Percentiles rank a stretch among this genome's conserved stretches.
Evolutionary conservation across 2,888 invertebrate species (phyloP).

Genomic region (Parthenolecanium corni): DNA sequence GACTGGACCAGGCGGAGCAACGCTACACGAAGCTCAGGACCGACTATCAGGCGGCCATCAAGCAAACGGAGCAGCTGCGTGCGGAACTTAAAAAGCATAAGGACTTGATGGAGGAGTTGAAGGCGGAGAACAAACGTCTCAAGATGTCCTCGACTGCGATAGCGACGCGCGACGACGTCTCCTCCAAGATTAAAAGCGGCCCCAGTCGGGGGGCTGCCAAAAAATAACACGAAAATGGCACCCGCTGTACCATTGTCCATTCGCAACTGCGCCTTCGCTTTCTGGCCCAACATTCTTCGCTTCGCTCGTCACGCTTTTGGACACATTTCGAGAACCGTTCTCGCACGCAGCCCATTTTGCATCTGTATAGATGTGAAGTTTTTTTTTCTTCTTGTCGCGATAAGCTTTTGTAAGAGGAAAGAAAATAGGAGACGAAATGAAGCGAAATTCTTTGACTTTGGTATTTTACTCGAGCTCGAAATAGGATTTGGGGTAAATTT

Average conservation of each 20-base stretch:
- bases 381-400: too few species aligned
- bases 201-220: neutral
- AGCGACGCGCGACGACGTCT: too few species aligned
- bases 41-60: neutral
- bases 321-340: too few species aligned
- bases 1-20: neutral
- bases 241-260: neutral
- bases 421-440: too few species aligned
- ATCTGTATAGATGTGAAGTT: neutral
- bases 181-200: too few species aligned
- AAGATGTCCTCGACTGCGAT: neutral
- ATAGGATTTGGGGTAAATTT: too few species aligned
- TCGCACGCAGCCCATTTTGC: neutral
- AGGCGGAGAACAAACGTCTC: neutral
- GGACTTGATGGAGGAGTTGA: neutral
- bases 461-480: too few species aligned
- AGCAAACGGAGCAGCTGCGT: neutral
- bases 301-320: too few species aligned
- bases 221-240: neutral
- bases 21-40: constrained; percentile 1
- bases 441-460: too few species aligned
- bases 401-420: too few species aligned
- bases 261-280: neutral
- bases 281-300: too few species aligned
- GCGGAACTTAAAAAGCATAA: neutral